A percentile compares a stretch with the other conserved stretches of the same genome.
Conservation (phyloP, 2,888 invertebrate genomes). For the Orthonychiurus folsomi region DNA sequence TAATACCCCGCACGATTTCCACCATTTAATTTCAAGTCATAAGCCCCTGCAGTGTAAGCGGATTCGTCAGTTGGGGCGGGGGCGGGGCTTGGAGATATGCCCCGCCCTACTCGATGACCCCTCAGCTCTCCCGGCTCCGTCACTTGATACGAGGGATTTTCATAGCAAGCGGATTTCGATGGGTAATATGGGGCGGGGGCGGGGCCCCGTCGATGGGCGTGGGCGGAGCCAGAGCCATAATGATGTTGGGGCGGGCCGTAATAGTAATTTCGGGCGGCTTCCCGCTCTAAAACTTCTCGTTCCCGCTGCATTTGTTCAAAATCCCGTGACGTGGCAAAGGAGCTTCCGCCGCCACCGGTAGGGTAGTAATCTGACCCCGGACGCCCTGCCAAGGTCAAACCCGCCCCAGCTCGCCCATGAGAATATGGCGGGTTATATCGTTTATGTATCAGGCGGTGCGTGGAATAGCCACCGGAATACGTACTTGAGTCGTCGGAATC, state of each 20-base stretch:
- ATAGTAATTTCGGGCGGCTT: constrained; percentile 42
- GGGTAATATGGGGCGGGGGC: constrained; percentile 26
- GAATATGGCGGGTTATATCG: background rate
- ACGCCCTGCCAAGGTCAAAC: background rate
- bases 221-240: constrained; percentile 25
- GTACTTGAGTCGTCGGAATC: constrained; percentile 38
- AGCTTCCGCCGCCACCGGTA: too few species aligned
- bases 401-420: background rate
- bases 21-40: too few species aligned
- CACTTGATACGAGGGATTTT: constrained; percentile 39
- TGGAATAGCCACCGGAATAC: constrained; percentile 12
- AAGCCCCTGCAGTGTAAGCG: constrained; percentile 18
- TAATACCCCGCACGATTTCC: constrained; percentile 12
- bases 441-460: background rate
- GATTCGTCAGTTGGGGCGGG: constrained; percentile 50
- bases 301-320: constrained; percentile 23
- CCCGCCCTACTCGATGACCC: constrained; percentile 45
- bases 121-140: constrained; percentile 38
- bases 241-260: constrained; percentile 36
- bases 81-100: constrained; percentile 56
- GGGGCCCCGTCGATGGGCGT: constrained; percentile 16
- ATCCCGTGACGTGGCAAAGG: background rate
- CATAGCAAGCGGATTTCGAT: constrained; percentile 39
- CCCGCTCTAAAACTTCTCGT: constrained; percentile 27
- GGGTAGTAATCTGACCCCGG: too few species aligned